Conservation (phyloP, 2,797 vertebrate genomes). For the Xyrichtys novacula region DNA sequence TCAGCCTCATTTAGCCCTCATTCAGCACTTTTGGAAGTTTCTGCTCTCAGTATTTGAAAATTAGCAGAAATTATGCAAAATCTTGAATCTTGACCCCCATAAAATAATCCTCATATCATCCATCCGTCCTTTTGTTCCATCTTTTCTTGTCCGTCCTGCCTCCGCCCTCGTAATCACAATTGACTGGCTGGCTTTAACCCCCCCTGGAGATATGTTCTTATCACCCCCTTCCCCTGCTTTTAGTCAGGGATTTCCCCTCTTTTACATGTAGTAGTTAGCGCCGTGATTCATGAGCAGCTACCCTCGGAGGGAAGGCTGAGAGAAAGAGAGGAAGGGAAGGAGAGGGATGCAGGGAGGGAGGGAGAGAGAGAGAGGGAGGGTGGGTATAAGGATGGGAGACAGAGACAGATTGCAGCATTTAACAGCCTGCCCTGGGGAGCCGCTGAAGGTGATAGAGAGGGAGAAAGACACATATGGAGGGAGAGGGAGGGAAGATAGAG, state of each 20-base stretch:
- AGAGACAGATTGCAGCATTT: slow-evolving; percentile 87
- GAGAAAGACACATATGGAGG: slow-evolving; percentile 68
- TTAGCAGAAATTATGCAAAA: slow-evolving; percentile 42
- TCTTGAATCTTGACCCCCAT: slow-evolving; percentile 22
- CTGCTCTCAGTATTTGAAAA: slow-evolving; percentile 14
- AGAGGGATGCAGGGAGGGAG: slow-evolving; percentile 11
- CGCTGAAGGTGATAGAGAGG: slow-evolving; percentile 79
- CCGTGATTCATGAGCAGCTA: slow-evolving; percentile 76
- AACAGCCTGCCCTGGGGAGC: slow-evolving; percentile 82
- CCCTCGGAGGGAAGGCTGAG: slow-evolving; percentile 48
- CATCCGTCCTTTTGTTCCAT: slow-evolving; percentile 41
- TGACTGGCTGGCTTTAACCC: slow-evolving; percentile 52
- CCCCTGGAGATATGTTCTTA: slow-evolving; percentile 59
- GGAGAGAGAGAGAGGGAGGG: slow-evolving; percentile 12
- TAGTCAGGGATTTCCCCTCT: slow-evolving; percentile 72
- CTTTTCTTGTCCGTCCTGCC: slow-evolving; percentile 31
- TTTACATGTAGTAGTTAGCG: slow-evolving; percentile 73
- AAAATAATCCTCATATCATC: slow-evolving; percentile 43
- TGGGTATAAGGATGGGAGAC: slow-evolving; percentile 63
- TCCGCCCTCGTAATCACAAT: slow-evolving; percentile 42
- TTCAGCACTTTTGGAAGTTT: slow-evolving; percentile 23
- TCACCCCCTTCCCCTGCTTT: slow-evolving; percentile 41
- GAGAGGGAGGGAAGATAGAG: slow-evolving; percentile 54
- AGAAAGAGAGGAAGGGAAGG: slow-evolving; percentile 28
- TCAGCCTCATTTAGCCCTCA: neutral